phyloP scores from a whole-genome alignment of 2,797 vertebrate species.

The Anisognathus igniventris region DNA sequence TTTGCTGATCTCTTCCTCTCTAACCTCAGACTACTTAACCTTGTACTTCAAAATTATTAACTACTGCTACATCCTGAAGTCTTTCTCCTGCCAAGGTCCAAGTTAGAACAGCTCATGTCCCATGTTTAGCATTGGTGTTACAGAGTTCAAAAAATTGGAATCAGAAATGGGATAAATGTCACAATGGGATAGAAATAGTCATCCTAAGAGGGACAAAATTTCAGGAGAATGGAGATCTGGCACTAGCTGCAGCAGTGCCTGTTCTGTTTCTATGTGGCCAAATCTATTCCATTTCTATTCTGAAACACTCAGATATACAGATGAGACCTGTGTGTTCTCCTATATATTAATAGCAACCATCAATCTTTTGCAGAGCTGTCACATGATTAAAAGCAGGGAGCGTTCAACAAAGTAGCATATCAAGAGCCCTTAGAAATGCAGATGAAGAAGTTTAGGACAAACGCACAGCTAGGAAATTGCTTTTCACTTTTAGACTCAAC shows the following conservation, averaged over 20 bases:
- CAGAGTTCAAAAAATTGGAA: not conserved
- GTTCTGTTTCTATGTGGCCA: not conserved
- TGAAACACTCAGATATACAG: not conserved
- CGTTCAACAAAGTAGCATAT: not conserved
- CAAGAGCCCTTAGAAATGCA: not conserved
- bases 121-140: not conserved
- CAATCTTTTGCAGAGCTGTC: not conserved
- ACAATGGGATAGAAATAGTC: not conserved
- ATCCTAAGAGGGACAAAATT: not conserved
- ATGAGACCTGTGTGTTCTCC: not conserved
- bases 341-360: not conserved
- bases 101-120: not conserved
- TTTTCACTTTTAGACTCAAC: not conserved
- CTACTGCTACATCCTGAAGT: not conserved
- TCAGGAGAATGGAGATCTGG: not conserved
- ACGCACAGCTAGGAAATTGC: not conserved
- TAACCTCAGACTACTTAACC: not conserved
- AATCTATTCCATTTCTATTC: not conserved
- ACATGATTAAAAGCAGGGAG: not conserved
- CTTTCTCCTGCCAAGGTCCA: not conserved
- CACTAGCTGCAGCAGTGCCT: not conserved
- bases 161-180: not conserved
- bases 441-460: not conserved
- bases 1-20: not conserved
- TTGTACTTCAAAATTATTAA: not conserved